phyloP scores from a whole-genome alignment of 2,888 invertebrate genomes.

The Oxyscelio sp. region DNA sequence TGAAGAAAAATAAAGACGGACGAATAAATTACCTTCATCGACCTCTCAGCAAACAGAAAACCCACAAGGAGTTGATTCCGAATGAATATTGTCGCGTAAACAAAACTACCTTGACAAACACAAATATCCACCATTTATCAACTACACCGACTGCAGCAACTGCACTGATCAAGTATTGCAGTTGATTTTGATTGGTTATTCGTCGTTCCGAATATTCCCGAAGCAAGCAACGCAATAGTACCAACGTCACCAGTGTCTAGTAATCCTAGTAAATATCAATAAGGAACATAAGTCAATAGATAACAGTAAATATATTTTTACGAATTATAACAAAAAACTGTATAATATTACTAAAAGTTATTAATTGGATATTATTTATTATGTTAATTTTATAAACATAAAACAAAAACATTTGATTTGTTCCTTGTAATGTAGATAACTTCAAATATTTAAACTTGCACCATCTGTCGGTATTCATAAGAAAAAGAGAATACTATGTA shows the following conservation, averaged over 20 bases:
- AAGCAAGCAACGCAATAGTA: slow-evolving; percentile 64
- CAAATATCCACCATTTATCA: slow-evolving; percentile 92
- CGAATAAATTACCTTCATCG: slow-evolving; percentile 90
- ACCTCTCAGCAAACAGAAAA: slow-evolving; percentile 89
- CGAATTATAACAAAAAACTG: too few species aligned
- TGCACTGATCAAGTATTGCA: slow-evolving; percentile 87
- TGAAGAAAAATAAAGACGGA: slow-evolving; percentile 36
- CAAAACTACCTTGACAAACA: slow-evolving; percentile 92
- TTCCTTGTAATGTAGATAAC: too few species aligned
- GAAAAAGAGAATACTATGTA: too few species aligned
- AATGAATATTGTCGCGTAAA: slow-evolving; percentile 90
- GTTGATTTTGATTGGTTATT: slow-evolving; percentile 80
- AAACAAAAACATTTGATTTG: too few species aligned
- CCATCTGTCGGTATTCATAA: too few species aligned
- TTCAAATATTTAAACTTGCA: too few species aligned
- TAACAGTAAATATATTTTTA: too few species aligned
- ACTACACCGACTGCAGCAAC: slow-evolving; percentile 90
- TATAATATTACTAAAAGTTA: too few species aligned
- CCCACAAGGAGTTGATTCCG: slow-evolving; percentile 84
- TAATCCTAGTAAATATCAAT: too few species aligned
- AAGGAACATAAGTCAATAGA: too few species aligned
- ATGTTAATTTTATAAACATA: too few species aligned
- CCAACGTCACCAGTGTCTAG: slow-evolving; percentile 8
- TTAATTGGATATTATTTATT: too few species aligned
- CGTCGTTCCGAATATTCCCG: slow-evolving; percentile 78